Conservation (phyloP, 2,113 vertebrate species). For the Limnothrissa miodon region DNA sequence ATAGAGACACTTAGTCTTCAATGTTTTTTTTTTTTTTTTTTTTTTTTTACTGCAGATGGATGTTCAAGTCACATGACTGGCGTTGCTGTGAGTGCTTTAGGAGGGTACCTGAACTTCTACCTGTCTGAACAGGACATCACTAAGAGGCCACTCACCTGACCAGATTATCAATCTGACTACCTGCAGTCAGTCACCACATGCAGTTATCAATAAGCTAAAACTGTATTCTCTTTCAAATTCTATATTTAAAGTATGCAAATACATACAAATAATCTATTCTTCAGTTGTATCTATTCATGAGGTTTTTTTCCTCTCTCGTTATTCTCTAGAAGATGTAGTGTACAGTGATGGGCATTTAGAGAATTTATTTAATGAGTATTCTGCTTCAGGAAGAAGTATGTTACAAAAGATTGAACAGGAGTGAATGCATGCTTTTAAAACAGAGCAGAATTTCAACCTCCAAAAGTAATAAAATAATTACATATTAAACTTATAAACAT, state of each 20-base stretch:
- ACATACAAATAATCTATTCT: background rate
- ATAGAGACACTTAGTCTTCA: background rate
- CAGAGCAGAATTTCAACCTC: background rate
- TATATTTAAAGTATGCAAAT: background rate
- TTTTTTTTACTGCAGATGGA: constrained; percentile 59
- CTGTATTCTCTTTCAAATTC: background rate
- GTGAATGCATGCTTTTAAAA: constrained; percentile 4
- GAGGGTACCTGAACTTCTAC: constrained; percentile 74
- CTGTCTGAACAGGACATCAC: constrained; percentile 77
- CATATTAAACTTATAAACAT: background rate
- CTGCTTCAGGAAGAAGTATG: background rate
- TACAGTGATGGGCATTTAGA: background rate
- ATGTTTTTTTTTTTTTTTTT: constrained; percentile 12
- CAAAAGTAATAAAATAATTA: background rate
- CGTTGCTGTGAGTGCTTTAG: constrained; percentile 71
- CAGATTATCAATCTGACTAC: background rate
- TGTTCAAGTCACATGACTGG: constrained; percentile 78
- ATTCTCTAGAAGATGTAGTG: constrained; percentile 33
- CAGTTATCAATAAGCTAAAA: background rate
- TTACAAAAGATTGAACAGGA: background rate
- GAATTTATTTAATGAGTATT: background rate
- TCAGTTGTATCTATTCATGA: background rate
- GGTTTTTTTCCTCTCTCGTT: background rate
- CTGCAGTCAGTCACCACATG: background rate
- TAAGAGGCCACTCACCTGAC: constrained; percentile 72